phyloP scores from a whole-genome alignment of 2,888 invertebrate genomes.

The Drosophila eohydei region DNA sequence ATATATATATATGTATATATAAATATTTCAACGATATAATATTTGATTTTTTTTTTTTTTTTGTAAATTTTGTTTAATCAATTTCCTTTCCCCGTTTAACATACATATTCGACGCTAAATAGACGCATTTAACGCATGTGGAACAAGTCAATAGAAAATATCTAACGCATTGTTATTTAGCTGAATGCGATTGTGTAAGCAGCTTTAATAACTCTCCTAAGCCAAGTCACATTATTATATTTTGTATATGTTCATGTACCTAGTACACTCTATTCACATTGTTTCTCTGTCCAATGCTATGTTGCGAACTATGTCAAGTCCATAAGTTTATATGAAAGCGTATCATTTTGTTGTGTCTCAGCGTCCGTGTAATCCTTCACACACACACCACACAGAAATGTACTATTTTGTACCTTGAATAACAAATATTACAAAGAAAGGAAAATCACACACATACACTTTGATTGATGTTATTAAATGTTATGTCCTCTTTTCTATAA shows the following conservation, averaged over 20 bases:
- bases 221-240: constrained; percentile 29
- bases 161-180: constrained; percentile 84
- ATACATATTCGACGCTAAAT: constrained; percentile 45
- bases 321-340: constrained; percentile 17
- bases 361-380: constrained; percentile 36
- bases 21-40: constrained; percentile 11
- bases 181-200: constrained; percentile 85
- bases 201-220: constrained; percentile 55
- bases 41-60: constrained; percentile 56
- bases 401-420: constrained; percentile 22
- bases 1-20: constrained; percentile 16
- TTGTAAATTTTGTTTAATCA: constrained; percentile 39
- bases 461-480: constrained; percentile 11
- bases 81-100: constrained; percentile 14
- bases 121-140: constrained; percentile 82
- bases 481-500: constrained; percentile 16
- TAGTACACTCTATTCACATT: constrained; percentile 23
- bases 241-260: neutral
- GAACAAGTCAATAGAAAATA: constrained; percentile 84
- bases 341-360: constrained; percentile 29
- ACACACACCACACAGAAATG: constrained; percentile 2
- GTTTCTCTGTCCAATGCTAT: constrained; percentile 28
- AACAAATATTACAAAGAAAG: neutral
- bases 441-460: constrained; percentile 20
- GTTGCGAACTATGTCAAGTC: constrained; percentile 46